A percentile compares a stretch with the other conserved stretches of the same genome.
Conservation (phyloP, 2,113 vertebrate genomes). For the Montifringilla adamsi region DNA sequence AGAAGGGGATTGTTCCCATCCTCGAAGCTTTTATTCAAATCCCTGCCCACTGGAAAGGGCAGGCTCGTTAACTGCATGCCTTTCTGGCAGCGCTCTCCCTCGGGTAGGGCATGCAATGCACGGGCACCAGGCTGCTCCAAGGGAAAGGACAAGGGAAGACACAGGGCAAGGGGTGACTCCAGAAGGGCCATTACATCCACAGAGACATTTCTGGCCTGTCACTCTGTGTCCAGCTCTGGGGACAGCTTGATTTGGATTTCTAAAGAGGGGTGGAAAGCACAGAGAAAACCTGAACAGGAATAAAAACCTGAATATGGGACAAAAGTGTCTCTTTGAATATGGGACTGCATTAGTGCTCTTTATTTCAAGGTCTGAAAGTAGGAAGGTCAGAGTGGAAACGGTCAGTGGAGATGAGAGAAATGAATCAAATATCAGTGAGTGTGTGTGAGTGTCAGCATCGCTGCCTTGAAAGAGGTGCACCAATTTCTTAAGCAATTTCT, state of each 20-base stretch:
- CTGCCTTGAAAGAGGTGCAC: slow-evolving; percentile 18
- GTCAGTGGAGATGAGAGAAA: slow-evolving; percentile 31
- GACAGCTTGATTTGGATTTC: slow-evolving; percentile 29
- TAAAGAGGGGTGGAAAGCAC: not conserved
- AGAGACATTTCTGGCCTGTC: not conserved
- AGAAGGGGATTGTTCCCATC: not conserved
- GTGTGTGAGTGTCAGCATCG: not conserved
- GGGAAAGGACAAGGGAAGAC: not conserved
- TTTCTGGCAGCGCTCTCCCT: not conserved
- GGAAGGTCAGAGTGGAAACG: slow-evolving; percentile 45
- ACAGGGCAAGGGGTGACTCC: not conserved
- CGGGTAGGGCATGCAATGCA: not conserved
- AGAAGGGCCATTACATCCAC: not conserved
- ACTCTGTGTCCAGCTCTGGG: not conserved
- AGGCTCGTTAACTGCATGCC: not conserved
- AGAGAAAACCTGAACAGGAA: slow-evolving; percentile 1
- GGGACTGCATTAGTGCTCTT: not conserved
- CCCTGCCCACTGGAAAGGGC: not conserved
- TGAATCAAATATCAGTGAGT: not conserved
- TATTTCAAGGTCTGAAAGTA: not conserved
- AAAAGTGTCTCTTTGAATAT: slow-evolving; percentile 34
- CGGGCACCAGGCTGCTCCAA: not conserved
- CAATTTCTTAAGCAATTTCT: slow-evolving; percentile 31
- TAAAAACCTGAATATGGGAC: slow-evolving; percentile 8
- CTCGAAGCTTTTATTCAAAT: not conserved